Conservation (phyloP, 2,797 vertebrate genomes). For the Lagorchestes hirsutus region DNA sequence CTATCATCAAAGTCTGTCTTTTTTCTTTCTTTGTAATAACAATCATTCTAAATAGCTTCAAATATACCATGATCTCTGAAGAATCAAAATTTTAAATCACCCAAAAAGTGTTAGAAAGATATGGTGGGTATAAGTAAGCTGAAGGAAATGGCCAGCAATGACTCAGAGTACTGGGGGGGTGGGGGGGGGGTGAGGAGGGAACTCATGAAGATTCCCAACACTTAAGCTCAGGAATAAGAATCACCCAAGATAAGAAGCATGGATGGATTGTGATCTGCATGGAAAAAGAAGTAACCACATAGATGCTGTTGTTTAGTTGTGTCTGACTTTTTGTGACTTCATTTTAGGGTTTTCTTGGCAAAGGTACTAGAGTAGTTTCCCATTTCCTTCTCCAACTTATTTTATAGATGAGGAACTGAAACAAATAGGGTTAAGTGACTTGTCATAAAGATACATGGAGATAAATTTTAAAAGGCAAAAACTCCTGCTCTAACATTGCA, state of each 20-base stretch:
- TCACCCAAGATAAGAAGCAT: not conserved
- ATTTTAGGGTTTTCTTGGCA: not conserved
- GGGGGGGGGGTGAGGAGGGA: no score
- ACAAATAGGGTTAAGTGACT: not conserved
- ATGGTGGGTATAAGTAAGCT: not conserved
- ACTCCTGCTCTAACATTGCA: not conserved
- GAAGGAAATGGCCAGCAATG: not conserved
- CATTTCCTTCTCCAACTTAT: not conserved
- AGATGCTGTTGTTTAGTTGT: not conserved
- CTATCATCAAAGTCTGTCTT: not conserved
- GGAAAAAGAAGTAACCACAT: not conserved
- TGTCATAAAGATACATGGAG: not conserved
- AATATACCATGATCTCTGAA: not conserved
- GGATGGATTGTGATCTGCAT: not conserved
- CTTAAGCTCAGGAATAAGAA: not conserved
- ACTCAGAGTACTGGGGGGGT: not conserved
- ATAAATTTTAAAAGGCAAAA: constrained; percentile 37
- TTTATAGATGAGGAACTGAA: not conserved
- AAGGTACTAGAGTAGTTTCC: not conserved
- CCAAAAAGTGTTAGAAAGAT: not conserved
- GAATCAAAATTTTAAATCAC: not conserved
- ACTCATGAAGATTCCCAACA: not conserved
- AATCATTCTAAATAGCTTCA: not conserved
- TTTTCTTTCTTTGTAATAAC: not conserved
- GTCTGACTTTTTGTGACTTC: not conserved